phyloP scores from a whole-genome alignment of 2,797 vertebrate species.

The Orestias chungarensis region DNA sequence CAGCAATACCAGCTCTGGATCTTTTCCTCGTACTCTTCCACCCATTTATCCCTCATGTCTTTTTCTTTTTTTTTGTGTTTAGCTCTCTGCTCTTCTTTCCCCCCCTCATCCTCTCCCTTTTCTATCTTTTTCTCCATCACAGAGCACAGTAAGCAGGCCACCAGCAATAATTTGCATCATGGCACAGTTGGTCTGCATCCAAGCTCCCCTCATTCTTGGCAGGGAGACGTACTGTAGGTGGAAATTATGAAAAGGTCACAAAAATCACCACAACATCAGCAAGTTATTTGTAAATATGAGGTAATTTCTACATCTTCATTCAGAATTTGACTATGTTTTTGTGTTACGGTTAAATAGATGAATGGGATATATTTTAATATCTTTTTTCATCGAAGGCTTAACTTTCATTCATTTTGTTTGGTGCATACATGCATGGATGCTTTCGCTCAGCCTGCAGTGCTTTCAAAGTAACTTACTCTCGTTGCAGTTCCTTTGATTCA shows the following conservation, averaged over 20 bases:
- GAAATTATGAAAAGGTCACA: constrained; percentile 50
- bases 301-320: constrained; percentile 13
- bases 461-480: constrained; percentile 17
- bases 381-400: background rate
- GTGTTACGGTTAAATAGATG: background rate
- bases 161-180: constrained; percentile 65
- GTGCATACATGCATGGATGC: background rate
- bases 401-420: background rate
- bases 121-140: constrained; percentile 21
- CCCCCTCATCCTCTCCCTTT: constrained; percentile 6
- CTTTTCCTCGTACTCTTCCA: constrained; percentile 52
- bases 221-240: constrained; percentile 38
- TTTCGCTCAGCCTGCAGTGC: constrained; percentile 2
- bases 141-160: constrained; percentile 63
- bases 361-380: background rate
- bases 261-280: constrained; percentile 16
- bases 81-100: constrained; percentile 13
- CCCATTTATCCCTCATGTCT: constrained; percentile 32
- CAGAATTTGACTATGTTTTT: constrained; percentile 22
- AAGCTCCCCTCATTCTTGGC: constrained; percentile 49
- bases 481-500: constrained; percentile 21
- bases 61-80: no score
- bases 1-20: constrained; percentile 74
- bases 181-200: constrained; percentile 64
- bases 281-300: constrained; percentile 8